Evolutionary conservation across 2,888 invertebrate species (phyloP).

Genomic region (Poecilus cupreus): DNA sequence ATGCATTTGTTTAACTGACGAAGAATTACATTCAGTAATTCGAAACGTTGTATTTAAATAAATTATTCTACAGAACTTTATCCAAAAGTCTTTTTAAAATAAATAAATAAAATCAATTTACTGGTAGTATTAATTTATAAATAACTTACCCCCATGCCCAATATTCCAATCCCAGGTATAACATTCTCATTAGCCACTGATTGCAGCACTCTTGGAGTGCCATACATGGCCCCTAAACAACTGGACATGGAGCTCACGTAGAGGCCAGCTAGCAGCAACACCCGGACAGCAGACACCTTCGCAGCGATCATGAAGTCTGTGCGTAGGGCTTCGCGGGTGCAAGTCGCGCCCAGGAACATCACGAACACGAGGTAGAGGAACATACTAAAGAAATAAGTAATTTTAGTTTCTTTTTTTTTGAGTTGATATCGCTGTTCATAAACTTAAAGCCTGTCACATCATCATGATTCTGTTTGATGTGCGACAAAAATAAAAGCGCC

Average conservation of each 20-base stretch:
- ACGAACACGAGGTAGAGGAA: slow-evolving; percentile 93
- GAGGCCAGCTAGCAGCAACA: slow-evolving; percentile 91
- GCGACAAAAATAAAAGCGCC: too few species aligned
- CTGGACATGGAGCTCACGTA: slow-evolving; percentile 98
- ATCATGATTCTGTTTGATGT: too few species aligned
- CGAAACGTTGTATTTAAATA: too few species aligned
- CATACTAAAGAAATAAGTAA: slow-evolving; percentile 76
- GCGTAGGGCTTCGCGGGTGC: slow-evolving; percentile 82
- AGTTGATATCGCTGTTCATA: too few species aligned
- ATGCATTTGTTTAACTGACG: too few species aligned
- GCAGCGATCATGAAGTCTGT: slow-evolving; percentile 93
- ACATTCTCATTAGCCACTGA: slow-evolving; percentile 97
- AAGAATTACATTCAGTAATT: too few species aligned
- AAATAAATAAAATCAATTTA: background rate
- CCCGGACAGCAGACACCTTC: slow-evolving; percentile 88
- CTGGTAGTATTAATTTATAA: background rate
- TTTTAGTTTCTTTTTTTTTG: too few species aligned
- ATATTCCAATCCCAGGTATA: slow-evolving; percentile 89
- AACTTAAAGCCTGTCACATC: too few species aligned
- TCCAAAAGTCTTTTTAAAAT: too few species aligned
- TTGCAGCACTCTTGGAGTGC: slow-evolving; percentile 94
- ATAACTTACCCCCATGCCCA: slow-evolving; percentile 89
- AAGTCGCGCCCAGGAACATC: slow-evolving; percentile 92
- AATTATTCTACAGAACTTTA: too few species aligned
- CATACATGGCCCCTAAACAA: slow-evolving; percentile 96